Percentiles rank a stretch among this genome's conserved stretches.
Conservation (phyloP, 2,888 invertebrate genomes). For the Argynnis bischoffii region DNA sequence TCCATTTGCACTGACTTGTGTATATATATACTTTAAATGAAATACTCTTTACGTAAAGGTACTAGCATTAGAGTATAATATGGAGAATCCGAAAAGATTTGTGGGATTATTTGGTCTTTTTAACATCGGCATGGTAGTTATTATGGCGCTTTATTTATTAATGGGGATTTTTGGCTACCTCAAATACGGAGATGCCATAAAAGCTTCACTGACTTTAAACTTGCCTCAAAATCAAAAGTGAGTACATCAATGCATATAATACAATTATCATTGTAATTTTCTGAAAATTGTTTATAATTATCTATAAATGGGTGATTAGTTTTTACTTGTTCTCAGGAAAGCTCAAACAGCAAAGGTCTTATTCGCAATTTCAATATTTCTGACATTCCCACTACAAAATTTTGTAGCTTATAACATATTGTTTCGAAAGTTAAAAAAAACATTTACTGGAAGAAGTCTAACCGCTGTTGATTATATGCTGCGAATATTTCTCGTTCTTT, state of each 20-base stretch:
- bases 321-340: conserved; percentile 68
- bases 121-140: conserved; percentile 89
- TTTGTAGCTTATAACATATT: conserved; percentile 93
- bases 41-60: conserved; percentile 78
- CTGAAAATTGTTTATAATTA: not conserved
- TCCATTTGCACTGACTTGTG: too few relatives aligned
- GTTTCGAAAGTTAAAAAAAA: conserved; percentile 75
- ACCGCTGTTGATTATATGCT: conserved; percentile 47
- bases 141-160: conserved; percentile 87
- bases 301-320: not conserved
- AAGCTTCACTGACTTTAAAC: conserved; percentile 93
- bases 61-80: conserved; percentile 95
- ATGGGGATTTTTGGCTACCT: conserved; percentile 95
- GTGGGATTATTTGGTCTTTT: conserved; percentile 89
- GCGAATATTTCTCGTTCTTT: conserved; percentile 50
- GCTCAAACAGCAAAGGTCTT: conserved; percentile 84
- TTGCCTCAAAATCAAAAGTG: conserved; percentile 85
- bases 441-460: conserved; percentile 53
- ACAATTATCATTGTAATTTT: not conserved
- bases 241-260: conserved; percentile 48
- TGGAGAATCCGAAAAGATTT: conserved; percentile 92
- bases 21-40: not conserved
- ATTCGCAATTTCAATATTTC: conserved; percentile 87
- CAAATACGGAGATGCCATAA: conserved; percentile 86
- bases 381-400: conserved; percentile 93